Evolutionary conservation across 2,113 vertebrate genomes (phyloP).

Genomic region (Paratilapia polleni): DNA sequence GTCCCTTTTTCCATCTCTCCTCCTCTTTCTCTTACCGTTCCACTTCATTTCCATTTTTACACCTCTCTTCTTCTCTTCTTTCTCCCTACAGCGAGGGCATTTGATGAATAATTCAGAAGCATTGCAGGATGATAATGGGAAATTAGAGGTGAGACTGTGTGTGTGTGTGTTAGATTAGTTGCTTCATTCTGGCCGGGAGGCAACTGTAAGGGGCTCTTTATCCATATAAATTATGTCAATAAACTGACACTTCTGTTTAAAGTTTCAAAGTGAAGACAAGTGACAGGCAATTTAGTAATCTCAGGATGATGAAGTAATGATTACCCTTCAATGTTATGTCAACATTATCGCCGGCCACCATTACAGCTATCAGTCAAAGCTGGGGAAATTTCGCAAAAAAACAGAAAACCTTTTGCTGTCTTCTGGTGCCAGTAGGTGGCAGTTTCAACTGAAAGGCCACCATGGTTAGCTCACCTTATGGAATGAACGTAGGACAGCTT

Average conservation of each 20-base stretch:
- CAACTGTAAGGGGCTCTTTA: conserved; percentile 66
- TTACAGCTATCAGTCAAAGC: conserved; percentile 49
- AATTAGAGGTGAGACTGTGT: conserved; percentile 71
- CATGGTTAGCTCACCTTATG: neutral
- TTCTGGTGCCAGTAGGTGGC: neutral
- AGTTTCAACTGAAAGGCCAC: neutral
- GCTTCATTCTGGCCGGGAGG: conserved; percentile 66
- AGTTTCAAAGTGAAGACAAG: conserved; percentile 44
- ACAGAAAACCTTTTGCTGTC: neutral
- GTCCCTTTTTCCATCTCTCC: neutral
- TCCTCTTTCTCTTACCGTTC: conserved; percentile 23
- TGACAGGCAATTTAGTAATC: conserved; percentile 58
- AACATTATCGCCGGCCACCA: conserved; percentile 52
- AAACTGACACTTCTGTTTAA: conserved; percentile 68
- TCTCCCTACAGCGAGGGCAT: conserved; percentile 47
- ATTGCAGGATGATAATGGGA: conserved; percentile 69
- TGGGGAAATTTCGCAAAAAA: neutral
- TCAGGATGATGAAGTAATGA: conserved; percentile 55
- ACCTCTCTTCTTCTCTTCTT: conserved; percentile 33
- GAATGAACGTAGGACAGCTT: neutral
- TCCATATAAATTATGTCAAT: conserved; percentile 73
- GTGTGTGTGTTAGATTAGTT: conserved; percentile 39
- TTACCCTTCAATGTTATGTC: conserved; percentile 54
- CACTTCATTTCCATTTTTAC: conserved; percentile 58
- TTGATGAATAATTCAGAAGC: conserved; percentile 70